These are phyloP conservation scores for Macrotrachela quadricornifera DNA, from an alignment of 1,140 invertebrate genomes.

Conservation along the genomic window DNA sequence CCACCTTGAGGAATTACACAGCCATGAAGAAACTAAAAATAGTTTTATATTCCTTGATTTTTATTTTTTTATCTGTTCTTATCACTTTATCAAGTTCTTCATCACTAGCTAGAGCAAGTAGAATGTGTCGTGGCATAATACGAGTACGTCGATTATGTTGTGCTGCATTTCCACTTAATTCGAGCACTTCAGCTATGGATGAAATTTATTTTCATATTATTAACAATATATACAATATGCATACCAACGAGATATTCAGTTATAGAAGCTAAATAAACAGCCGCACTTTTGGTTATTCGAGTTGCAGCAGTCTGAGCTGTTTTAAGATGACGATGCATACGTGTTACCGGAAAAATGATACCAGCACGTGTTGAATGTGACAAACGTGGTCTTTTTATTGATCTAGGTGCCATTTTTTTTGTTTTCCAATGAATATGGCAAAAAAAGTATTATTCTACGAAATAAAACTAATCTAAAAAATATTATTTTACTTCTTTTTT, in stretches of 20 bases:
- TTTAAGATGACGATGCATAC: conserved; percentile 35
- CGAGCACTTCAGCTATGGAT: conserved; percentile 45
- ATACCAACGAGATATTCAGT: conserved; percentile 7
- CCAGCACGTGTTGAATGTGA: conserved; percentile 21
- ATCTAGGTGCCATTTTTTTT: neutral
- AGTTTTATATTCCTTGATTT: neutral
- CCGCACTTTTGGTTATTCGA: neutral
- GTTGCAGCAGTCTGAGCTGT: neutral
- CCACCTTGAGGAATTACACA: conserved; percentile 63
- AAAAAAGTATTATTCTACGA: no score
- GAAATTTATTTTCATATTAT: neutral
- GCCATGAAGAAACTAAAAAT: conserved; percentile 44
- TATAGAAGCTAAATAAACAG: conserved; percentile 1
- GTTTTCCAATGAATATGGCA: no score
- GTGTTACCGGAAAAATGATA: conserved; percentile 42
- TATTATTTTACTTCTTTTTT: no score
- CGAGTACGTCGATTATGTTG: conserved; percentile 37
- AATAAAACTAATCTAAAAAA: no score
- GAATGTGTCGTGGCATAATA: conserved; percentile 57
- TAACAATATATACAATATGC: no score
- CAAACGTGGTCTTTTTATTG: neutral
- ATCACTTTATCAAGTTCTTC: conserved; percentile 45
- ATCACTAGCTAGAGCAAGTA: conserved; percentile 61
- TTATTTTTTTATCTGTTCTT: neutral
- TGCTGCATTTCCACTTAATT: conserved; percentile 39